Evolutionary conservation across 2,113 vertebrate species (phyloP).

Genomic region (Chinchilla lanigera): DNA sequence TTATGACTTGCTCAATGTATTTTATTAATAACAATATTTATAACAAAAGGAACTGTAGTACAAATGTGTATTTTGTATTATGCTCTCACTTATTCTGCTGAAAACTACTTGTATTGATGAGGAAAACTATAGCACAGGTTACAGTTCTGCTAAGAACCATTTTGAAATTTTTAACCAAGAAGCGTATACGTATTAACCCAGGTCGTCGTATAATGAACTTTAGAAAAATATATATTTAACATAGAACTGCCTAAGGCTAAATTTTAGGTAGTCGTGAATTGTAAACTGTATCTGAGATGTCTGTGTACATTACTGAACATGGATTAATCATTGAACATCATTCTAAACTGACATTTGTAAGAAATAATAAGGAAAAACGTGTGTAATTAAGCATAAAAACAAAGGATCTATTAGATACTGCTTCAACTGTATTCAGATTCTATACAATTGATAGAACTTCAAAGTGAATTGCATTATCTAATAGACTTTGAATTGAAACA

Average conservation of each 20-base stretch:
- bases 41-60: background rate
- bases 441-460: background rate
- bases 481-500: background rate
- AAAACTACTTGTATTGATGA: background rate
- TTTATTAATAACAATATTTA: background rate
- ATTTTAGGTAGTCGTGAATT: constrained; percentile 10
- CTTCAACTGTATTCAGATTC: background rate
- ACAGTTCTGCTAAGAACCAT: background rate
- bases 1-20: background rate
- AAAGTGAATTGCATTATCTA: background rate
- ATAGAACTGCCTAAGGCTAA: background rate
- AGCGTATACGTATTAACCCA: background rate
- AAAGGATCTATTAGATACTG: background rate
- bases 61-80: background rate
- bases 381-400: background rate
- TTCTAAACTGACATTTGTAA: background rate
- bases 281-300: background rate
- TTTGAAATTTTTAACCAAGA: background rate
- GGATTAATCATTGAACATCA: background rate
- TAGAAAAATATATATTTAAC: background rate
- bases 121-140: background rate
- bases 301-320: background rate
- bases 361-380: background rate
- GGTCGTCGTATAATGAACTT: background rate
- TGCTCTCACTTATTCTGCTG: background rate